Base-by-base conservation (phyloP, 1,140 invertebrate species). In the Orchestia grillus region DNA sequence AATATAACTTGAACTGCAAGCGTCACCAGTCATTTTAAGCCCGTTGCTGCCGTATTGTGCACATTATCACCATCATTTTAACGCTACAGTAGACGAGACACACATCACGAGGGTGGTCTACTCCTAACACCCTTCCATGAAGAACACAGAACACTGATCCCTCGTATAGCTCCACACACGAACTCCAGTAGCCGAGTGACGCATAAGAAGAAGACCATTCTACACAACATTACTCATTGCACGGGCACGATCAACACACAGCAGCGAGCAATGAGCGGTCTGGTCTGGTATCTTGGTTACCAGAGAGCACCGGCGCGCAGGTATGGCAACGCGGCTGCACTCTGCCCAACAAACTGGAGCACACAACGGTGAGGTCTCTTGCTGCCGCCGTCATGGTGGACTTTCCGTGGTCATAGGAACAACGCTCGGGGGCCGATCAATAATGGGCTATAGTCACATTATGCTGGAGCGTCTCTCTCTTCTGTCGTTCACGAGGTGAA, bases 371-470 rank as follows among this genome's bases (percentile, higher is more conserved):
- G 62, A 77, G 62, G 62, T 77, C 62, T 77, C 11, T 77, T 77
- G 62, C 62, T 77, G 62, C 36, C 1, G 62, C 62, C 62, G 62
- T 77, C 62, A 77, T 77, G 62, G 62, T 36, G 15, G 36, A 77
- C 62, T 77, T 77, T 77, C 62, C 62, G 62, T 77, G 62, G 62
- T 77, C 62, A 77, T 77, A 77, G 62, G 62, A 77, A 77, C 62
- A 77, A 15, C 11, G 1, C 62, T 77, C 28, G 1, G 15, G 1
- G 1, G 11, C 62, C 1, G 28, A 23, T 36, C 11, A 77, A 23
- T 23, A 77, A 23, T 77, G 62, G 28, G 28, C 62, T 77, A 77
- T 77, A 77, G 62, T 77, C 62, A 77, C 62, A 77, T 23, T 77
- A 8, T 36, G 36, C 62, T 36, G 1, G 1, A 77, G 62, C 62